phyloP scores from a whole-genome alignment of 2,797 vertebrate genomes.

The Labroides dimidiatus region DNA sequence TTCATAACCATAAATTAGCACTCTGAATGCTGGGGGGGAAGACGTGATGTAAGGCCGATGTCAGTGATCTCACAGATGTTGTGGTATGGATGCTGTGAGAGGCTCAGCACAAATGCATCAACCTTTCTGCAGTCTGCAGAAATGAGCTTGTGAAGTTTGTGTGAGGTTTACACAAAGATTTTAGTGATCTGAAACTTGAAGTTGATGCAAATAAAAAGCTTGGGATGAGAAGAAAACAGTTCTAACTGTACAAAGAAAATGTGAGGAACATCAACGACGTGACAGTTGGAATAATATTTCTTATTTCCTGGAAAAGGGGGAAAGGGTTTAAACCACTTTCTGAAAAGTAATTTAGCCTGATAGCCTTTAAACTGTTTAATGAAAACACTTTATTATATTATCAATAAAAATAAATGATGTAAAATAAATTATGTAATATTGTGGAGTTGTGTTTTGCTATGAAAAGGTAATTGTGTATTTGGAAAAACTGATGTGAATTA shows the following conservation, averaged over 20 bases:
- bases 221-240: not conserved
- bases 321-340: too few relatives aligned
- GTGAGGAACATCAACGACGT: too few relatives aligned
- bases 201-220: not conserved
- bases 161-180: not conserved
- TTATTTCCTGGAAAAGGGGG: too few relatives aligned
- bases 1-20: constrained; percentile 48
- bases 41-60: constrained; percentile 50
- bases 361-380: not conserved
- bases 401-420: not conserved
- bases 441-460: too few relatives aligned
- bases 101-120: constrained; percentile 42
- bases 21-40: constrained; percentile 17
- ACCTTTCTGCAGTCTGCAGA: constrained; percentile 21
- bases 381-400: not conserved
- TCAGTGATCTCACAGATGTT: constrained; percentile 45
- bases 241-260: too few relatives aligned
- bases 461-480: too few relatives aligned
- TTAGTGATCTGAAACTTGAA: not conserved
- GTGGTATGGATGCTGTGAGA: constrained; percentile 10
- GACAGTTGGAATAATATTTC: too few relatives aligned
- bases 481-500: too few relatives aligned
- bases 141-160: not conserved
- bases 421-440: not conserved
- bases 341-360: too few relatives aligned